Percentiles rank a stretch among this genome's conserved stretches.
phyloP scores from a whole-genome alignment of 2,113 vertebrate genomes.

The Hipposideros armiger region DNA sequence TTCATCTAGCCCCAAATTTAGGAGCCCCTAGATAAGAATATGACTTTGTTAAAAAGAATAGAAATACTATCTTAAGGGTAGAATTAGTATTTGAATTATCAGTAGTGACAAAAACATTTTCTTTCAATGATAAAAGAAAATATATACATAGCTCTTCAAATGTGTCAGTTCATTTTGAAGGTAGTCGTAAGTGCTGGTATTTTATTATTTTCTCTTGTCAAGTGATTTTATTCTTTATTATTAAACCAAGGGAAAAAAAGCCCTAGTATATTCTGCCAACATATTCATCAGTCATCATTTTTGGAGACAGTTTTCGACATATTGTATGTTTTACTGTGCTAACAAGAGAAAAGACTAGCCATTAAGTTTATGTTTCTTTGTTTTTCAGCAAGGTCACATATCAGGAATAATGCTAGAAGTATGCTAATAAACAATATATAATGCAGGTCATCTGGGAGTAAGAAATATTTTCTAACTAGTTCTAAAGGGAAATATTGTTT shows the following conservation, averaged over 20 bases:
- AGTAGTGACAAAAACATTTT: slow-evolving; percentile 81
- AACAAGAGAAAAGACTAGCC: slow-evolving; percentile 90
- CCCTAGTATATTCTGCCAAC: slow-evolving; percentile 71
- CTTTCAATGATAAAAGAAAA: slow-evolving; percentile 82
- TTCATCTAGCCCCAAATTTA: slow-evolving; percentile 64
- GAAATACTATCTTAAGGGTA: slow-evolving; percentile 75
- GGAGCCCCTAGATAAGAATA: slow-evolving; percentile 71
- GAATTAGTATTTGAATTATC: slow-evolving; percentile 81
- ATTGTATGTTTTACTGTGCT: slow-evolving; percentile 84
- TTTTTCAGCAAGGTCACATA: slow-evolving; percentile 90
- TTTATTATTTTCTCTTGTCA: slow-evolving; percentile 84
- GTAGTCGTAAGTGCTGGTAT: slow-evolving; percentile 82
- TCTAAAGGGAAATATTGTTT: slow-evolving; percentile 90
- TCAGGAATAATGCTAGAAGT: slow-evolving; percentile 87
- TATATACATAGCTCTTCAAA: slow-evolving; percentile 79
- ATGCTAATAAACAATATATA: slow-evolving; percentile 91
- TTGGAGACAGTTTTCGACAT: slow-evolving; percentile 85
- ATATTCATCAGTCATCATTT: slow-evolving; percentile 88
- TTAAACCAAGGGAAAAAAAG: slow-evolving; percentile 72
- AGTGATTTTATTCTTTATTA: slow-evolving; percentile 83
- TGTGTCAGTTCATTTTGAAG: slow-evolving; percentile 83
- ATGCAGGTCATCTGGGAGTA: slow-evolving; percentile 89
- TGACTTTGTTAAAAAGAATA: slow-evolving; percentile 78
- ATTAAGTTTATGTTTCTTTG: slow-evolving; percentile 91
- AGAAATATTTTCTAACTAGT: slow-evolving; percentile 93